Base-by-base conservation (phyloP, 2,797 vertebrate species). In the Spea hammondii region DNA sequence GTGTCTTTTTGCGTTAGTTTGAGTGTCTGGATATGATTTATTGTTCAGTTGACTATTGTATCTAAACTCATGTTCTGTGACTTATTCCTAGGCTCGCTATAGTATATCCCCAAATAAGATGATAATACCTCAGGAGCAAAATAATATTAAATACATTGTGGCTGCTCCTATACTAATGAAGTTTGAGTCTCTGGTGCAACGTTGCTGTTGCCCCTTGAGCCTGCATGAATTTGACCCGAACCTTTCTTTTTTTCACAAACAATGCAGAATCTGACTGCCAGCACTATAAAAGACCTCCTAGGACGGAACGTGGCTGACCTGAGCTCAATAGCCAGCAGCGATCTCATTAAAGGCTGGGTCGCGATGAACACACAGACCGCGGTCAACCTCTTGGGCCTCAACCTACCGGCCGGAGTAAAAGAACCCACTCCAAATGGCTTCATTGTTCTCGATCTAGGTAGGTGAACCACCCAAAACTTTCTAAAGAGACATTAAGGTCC, bases 201-300 rank as follows among this genome's bases (percentile, higher is more conserved):
- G 8, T 10, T 65, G 14, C 14, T 44, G 11, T 17, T 65, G n/a
- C n/a, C 17, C 5, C 11, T 17, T 13, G 6, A 8, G 6, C 12
- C 12, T 60, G 59, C 6, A 11, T 60, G 13, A 60, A 13, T 3
- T 65, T 65, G 45, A 53, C 14, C 6, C n/a, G 5, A 6, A 6
- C 32, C 9, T 32, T 62, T 62, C n/a, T 32, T 5, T 32, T 62
- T 32, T 62, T 62, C n/a, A 17, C 51, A 6, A 53, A 62, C 51
- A 3, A 0, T 8, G 2, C 5, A 85, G 84, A 53, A 65, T 49
- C 60, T 82, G 64, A 79, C 47, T 7, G 5, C 51, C 47, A 9
- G 76, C 13, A 70, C 69, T 59, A 73, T 74, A 65, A 73, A 73
- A 80, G 55, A 46, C n/a, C 57, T 76, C 7, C 73, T 83, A 49